These are phyloP conservation scores for Campopleginae sp. DNA, from an alignment of 2,888 invertebrate genomes.

Conservation along the genomic window DNA sequence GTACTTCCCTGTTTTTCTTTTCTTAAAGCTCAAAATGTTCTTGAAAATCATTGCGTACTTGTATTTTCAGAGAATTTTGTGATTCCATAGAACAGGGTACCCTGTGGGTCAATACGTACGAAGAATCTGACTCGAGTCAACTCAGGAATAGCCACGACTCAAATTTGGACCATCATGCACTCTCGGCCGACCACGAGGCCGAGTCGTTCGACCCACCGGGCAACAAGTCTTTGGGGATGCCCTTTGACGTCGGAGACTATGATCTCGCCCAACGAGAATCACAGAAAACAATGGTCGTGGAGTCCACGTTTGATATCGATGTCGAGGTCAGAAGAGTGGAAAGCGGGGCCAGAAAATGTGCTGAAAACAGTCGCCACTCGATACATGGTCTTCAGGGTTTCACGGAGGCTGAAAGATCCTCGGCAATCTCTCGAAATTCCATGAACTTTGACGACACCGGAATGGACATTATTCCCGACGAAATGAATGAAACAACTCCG, in stretches of 20 bases:
- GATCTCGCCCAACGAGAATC: background rate
- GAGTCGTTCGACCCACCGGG: background rate
- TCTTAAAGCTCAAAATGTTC: background rate
- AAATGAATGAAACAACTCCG: background rate
- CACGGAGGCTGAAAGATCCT: background rate
- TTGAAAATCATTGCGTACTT: background rate
- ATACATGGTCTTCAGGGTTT: background rate
- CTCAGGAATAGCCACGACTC: conserved; percentile 66
- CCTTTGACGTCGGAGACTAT: background rate
- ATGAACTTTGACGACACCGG: conserved; percentile 46
- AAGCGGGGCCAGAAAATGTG: background rate
- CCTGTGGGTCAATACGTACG: conserved; percentile 80
- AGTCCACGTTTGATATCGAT: background rate
- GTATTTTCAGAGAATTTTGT: conserved; percentile 77
- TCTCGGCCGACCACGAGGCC: background rate
- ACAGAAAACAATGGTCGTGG: background rate
- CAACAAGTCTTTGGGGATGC: background rate
- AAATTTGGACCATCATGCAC: conserved; percentile 39
- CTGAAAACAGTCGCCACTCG: background rate
- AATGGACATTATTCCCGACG: conserved; percentile 63
- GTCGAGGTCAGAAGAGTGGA: background rate
- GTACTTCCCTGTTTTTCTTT: conserved; percentile 4
- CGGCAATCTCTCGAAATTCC: conserved; percentile 11
- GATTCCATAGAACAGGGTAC: conserved; percentile 79
- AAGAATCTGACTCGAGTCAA: conserved; percentile 77